Conservation (phyloP, 2,888 invertebrate genomes). For the Rhaphigaster nebulosa region DNA sequence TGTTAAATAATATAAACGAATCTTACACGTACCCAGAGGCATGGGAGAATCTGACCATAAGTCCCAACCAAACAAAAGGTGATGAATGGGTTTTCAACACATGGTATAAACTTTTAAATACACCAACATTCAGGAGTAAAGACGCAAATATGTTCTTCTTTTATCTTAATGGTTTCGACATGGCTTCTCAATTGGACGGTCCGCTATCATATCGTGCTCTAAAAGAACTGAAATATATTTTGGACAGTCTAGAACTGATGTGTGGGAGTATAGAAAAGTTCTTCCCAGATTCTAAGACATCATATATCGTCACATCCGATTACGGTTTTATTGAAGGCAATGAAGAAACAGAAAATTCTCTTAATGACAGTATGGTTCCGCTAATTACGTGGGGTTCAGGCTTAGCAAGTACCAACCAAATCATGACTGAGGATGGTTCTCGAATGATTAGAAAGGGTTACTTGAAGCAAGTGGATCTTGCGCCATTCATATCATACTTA, state of each 20-base stretch:
- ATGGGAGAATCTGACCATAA: not conserved
- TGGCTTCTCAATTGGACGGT: slow-evolving; percentile 32
- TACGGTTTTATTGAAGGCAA: not conserved
- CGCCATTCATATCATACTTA: slow-evolving; percentile 16
- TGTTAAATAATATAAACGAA: not conserved
- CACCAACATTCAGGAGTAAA: not conserved
- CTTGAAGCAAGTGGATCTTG: slow-evolving; percentile 12
- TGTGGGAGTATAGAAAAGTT: not conserved
- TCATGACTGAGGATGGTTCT: not conserved
- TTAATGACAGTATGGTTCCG: slow-evolving; percentile 7
- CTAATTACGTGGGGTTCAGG: slow-evolving; percentile 11
- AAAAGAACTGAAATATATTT: slow-evolving; percentile 17
- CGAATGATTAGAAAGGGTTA: slow-evolving; percentile 11
- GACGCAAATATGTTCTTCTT: slow-evolving; percentile 12
- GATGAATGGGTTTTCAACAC: slow-evolving; percentile 35
- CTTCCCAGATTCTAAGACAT: slow-evolving; percentile 13
- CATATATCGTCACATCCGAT: slow-evolving; percentile 39
- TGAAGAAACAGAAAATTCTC: not conserved
- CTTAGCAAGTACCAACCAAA: not conserved
- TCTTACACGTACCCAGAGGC: not conserved
- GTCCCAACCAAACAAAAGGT: slow-evolving; percentile 4
- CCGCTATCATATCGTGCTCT: not conserved
- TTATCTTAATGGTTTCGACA: not conserved
- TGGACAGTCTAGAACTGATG: not conserved
- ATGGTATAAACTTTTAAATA: not conserved